Evolutionary conservation across 2,888 invertebrate species (phyloP).

Genomic region (Drosophila incognita): DNA sequence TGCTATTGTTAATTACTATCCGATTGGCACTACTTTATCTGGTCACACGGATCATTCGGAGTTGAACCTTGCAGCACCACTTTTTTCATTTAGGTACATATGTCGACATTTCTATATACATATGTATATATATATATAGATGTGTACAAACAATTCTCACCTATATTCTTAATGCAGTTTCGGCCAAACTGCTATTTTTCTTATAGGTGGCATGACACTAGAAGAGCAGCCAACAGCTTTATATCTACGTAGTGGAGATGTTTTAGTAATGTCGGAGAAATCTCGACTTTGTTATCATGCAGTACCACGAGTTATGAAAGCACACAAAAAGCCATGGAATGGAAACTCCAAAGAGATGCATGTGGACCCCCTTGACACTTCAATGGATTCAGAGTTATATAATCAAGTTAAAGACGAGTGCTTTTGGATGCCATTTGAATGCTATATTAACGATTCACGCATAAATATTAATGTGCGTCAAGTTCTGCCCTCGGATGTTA

Average conservation of each 20-base stretch:
- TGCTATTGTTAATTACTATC: slow-evolving; percentile 98
- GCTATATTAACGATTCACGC: slow-evolving; percentile 90
- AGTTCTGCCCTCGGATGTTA: slow-evolving; percentile 86
- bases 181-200: slow-evolving; percentile 97
- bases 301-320: slow-evolving; percentile 92
- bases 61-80: slow-evolving; percentile 92
- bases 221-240: slow-evolving; percentile 89
- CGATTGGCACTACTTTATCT: slow-evolving; percentile 95
- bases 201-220: slow-evolving; percentile 93
- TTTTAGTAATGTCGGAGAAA: slow-evolving; percentile 94
- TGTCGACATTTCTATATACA: background rate
- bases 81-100: slow-evolving; percentile 93
- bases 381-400: slow-evolving; percentile 54
- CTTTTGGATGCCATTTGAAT: slow-evolving; percentile 87
- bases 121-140: too few relatives aligned
- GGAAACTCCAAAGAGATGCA: slow-evolving; percentile 18
- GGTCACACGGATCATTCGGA: slow-evolving; percentile 98
- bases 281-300: slow-evolving; percentile 96
- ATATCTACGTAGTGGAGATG: slow-evolving; percentile 94
- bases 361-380: slow-evolving; percentile 1
- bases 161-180: slow-evolving; percentile 87
- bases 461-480: slow-evolving; percentile 98
- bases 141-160: background rate
- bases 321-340: slow-evolving; percentile 86
- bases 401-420: slow-evolving; percentile 80